Evolutionary conservation across 2,797 vertebrate genomes (phyloP).

Genomic region (Typhlichthys eigenmanni): DNA sequence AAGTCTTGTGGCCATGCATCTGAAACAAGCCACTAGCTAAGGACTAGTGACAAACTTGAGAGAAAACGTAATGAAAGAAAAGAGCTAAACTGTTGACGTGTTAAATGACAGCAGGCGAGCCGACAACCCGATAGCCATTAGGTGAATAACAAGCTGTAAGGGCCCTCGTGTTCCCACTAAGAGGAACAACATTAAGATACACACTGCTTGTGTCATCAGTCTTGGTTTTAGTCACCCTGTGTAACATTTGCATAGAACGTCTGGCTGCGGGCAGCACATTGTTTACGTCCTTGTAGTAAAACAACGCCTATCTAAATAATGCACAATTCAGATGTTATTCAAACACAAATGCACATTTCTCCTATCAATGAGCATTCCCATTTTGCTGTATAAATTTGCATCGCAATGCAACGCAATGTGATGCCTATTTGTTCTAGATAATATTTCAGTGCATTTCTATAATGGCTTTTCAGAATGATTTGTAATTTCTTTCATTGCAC

Average conservation of each 20-base stretch:
- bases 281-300: constrained; percentile 36
- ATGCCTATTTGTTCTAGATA: constrained; percentile 6
- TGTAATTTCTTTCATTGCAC: constrained; percentile 44
- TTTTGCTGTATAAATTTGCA: constrained; percentile 52
- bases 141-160: constrained; percentile 66
- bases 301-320: constrained; percentile 41
- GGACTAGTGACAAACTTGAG: constrained; percentile 51
- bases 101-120: constrained; percentile 41
- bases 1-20: not conserved
- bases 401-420: constrained; percentile 40
- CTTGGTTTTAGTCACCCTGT: constrained; percentile 31
- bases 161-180: constrained; percentile 43
- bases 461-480: constrained; percentile 44
- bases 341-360: constrained; percentile 45
- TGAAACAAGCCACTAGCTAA: constrained; percentile 33
- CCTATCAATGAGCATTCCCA: constrained; percentile 28
- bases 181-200: constrained; percentile 51
- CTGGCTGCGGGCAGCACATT: constrained; percentile 45
- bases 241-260: constrained; percentile 56
- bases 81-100: constrained; percentile 51
- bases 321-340: constrained; percentile 42
- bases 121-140: constrained; percentile 62
- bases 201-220: constrained; percentile 51
- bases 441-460: constrained; percentile 28
- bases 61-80: constrained; percentile 20